phyloP scores from a whole-genome alignment of 1,140 invertebrate species.

The Saccostrea cuccullata region DNA sequence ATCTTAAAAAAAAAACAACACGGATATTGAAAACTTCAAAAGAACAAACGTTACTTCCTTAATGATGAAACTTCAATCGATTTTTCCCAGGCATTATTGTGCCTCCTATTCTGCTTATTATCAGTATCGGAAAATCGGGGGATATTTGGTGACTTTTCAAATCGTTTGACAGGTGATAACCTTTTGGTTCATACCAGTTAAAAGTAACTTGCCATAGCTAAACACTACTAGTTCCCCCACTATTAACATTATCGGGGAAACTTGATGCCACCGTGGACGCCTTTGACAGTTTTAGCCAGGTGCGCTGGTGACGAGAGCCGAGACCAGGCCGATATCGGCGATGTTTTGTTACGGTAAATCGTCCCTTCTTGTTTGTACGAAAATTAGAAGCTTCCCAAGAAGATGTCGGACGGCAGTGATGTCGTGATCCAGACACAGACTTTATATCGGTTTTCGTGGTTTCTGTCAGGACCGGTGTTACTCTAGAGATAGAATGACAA shows the following conservation, averaged over 20 bases:
- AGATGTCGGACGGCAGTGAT: not conserved
- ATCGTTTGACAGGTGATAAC: not conserved
- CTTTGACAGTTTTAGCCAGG: slow-evolving; percentile 17
- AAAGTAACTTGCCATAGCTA: not conserved
- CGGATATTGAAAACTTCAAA: too few relatives aligned
- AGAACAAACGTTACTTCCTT: too few relatives aligned
- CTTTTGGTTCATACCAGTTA: not conserved
- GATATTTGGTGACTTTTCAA: slow-evolving; percentile 4
- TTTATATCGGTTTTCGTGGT: not conserved
- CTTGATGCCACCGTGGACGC: not conserved
- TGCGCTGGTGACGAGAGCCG: not conserved
- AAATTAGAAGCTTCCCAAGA: not conserved
- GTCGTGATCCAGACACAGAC: not conserved
- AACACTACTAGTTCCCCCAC: not conserved
- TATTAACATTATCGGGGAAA: slow-evolving; percentile 5
- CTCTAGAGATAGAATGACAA: not conserved
- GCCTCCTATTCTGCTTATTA: not conserved
- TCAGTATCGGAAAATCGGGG: not conserved
- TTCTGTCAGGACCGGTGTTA: not conserved
- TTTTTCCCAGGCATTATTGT: too few relatives aligned
- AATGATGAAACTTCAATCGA: too few relatives aligned
- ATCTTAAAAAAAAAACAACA: too few relatives aligned
- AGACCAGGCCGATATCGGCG: not conserved
- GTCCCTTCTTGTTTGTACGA: not conserved
- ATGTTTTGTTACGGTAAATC: slow-evolving; percentile 21